These are phyloP conservation scores for Stomatorhinus walkeri DNA, from an alignment of 2,797 vertebrate species.

Conservation along the genomic window DNA sequence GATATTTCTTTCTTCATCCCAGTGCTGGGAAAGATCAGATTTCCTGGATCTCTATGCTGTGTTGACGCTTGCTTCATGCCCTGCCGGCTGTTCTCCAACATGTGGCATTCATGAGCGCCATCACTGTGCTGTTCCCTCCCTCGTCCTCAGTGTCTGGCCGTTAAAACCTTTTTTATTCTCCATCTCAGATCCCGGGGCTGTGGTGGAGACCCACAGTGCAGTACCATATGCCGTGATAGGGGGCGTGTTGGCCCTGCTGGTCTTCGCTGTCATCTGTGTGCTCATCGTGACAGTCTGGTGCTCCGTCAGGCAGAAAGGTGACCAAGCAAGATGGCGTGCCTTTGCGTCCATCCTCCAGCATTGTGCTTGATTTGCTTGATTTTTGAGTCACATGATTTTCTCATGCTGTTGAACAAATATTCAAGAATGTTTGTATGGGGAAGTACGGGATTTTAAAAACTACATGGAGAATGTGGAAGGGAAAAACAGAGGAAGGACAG, in stretches of 20 bases:
- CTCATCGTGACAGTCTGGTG: conserved; percentile 88
- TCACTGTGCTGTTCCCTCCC: background rate
- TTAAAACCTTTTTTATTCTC: conserved; percentile 4
- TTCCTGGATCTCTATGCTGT: background rate
- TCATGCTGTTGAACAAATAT: background rate
- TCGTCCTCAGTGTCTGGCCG: background rate
- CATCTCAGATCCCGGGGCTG: conserved; percentile 73
- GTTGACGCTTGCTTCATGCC: background rate
- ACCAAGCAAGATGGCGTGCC: conserved; percentile 23
- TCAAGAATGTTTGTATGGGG: background rate
- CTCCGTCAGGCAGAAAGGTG: conserved; percentile 87
- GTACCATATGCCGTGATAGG: conserved; percentile 82
- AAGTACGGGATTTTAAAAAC: background rate
- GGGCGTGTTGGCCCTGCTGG: conserved; percentile 78
- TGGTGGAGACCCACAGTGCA: conserved; percentile 79
- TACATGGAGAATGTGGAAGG: background rate
- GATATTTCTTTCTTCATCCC: background rate
- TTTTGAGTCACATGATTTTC: background rate
- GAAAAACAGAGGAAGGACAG: background rate
- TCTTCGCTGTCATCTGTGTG: conserved; percentile 83
- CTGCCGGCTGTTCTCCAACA: conserved; percentile 12
- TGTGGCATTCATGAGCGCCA: background rate
- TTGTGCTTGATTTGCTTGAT: background rate
- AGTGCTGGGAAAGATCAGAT: background rate
- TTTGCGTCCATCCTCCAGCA: background rate